phyloP scores from a whole-genome alignment of 37 sponge, comb jelly and placozoan genomes.

The Axinella damicornis region DNA sequence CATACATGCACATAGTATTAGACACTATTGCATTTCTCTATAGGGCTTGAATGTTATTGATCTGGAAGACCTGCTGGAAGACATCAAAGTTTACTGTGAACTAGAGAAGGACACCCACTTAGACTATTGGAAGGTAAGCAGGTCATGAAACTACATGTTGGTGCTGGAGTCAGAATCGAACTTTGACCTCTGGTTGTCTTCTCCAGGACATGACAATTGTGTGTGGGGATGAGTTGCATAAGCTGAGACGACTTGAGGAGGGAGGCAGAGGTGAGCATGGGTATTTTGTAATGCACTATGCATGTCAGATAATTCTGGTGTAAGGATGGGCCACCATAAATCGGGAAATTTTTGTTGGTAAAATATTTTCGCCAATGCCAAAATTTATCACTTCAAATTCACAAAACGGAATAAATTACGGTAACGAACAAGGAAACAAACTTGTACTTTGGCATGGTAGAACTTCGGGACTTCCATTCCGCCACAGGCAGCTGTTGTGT shows the following conservation, averaged over 20 bases:
- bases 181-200: neutral
- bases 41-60: constrained; percentile 86
- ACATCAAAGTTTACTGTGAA: constrained; percentile 93
- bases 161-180: neutral
- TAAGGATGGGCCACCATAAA: no score
- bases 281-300: no score
- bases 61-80: constrained; percentile 96
- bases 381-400: no score
- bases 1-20: no score
- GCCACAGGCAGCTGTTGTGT: no score
- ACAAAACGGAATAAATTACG: no score
- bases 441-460: no score
- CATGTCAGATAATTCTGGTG: no score
- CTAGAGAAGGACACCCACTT: constrained; percentile 79
- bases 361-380: no score
- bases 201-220: constrained; percentile 77
- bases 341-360: no score
- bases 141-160: neutral
- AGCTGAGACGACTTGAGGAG: constrained; percentile 67
- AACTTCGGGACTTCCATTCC: no score
- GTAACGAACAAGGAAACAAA: no score
- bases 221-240: constrained; percentile 85
- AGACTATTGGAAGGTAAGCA: constrained; percentile 87
- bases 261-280: constrained; percentile 9
- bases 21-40: neutral